Conservation (phyloP, 2,797 vertebrate species). For the Myoxocephalus aenaeus region DNA sequence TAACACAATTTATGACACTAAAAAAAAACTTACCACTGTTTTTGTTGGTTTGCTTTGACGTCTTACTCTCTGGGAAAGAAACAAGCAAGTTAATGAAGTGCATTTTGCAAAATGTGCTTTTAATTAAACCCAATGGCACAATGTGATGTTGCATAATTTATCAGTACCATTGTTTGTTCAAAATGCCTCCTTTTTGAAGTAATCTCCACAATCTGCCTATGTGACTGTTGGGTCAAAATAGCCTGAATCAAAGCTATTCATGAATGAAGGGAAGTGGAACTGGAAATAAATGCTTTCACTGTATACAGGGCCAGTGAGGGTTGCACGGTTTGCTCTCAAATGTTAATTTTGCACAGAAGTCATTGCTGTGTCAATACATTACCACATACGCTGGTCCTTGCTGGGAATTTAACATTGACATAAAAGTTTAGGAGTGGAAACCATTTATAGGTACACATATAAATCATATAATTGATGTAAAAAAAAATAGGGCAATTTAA, state of each 20-base stretch:
- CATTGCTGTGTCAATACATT: conserved; percentile 80
- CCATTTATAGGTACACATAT: conserved; percentile 11
- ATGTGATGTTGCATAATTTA: background rate
- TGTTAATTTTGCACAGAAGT: conserved; percentile 75
- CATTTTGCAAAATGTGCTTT: background rate
- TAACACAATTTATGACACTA: background rate
- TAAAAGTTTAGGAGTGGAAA: conserved; percentile 47
- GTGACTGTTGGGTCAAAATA: conserved; percentile 72
- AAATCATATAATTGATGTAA: background rate
- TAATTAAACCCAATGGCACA: background rate
- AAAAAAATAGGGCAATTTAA: background rate
- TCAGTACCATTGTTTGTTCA: background rate
- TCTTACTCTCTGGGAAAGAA: conserved; percentile 80
- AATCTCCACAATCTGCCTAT: conserved; percentile 57
- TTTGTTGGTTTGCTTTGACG: conserved; percentile 80
- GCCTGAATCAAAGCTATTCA: conserved; percentile 85
- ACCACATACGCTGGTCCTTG: conserved; percentile 73
- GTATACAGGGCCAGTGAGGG: conserved; percentile 64
- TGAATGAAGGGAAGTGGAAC: conserved; percentile 76
- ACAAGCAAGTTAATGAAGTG: conserved; percentile 34
- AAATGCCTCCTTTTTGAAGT: conserved; percentile 31
- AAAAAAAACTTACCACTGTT: conserved; percentile 79
- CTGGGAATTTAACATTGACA: conserved; percentile 63
- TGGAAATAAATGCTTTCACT: conserved; percentile 80
- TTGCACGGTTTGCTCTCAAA: conserved; percentile 59